Conservation (phyloP, 2,797 vertebrate genomes). For the Macrochelys suwanniensis region DNA sequence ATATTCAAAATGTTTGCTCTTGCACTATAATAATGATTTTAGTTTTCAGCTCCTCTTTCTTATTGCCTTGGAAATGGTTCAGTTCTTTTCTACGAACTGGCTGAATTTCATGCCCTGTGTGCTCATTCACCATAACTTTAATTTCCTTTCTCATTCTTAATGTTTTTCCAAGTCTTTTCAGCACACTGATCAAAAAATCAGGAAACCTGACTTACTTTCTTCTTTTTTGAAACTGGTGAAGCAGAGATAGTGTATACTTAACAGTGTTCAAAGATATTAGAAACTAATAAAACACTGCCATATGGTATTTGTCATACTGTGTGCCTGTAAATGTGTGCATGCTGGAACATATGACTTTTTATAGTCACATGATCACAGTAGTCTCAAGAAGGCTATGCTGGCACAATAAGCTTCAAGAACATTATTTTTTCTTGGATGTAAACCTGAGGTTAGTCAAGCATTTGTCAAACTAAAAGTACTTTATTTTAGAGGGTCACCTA, state of each 20-base stretch:
- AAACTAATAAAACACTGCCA: not conserved
- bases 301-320: not conserved
- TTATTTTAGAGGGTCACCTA: not conserved
- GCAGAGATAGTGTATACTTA: not conserved
- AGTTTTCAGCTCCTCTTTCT: conserved; percentile 5
- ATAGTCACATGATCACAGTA: not conserved
- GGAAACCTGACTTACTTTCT: accelerated
- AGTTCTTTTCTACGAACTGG: not conserved
- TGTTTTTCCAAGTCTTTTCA: conserved; percentile 1
- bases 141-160: not conserved
- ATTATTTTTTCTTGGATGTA: not conserved
- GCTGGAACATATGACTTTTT: not conserved
- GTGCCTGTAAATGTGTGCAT: accelerated
- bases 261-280: not conserved
- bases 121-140: not conserved
- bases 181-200: not conserved
- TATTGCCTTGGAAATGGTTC: not conserved
- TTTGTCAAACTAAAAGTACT: not conserved
- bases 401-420: not conserved
- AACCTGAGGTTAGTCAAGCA: not conserved
- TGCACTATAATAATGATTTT: not conserved
- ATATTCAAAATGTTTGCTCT: not conserved
- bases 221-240: not conserved
- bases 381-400: not conserved
- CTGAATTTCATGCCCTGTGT: not conserved